These are phyloP conservation scores for Cacatua alba DNA, from an alignment of 2,113 vertebrate species.

Conservation along the genomic window DNA sequence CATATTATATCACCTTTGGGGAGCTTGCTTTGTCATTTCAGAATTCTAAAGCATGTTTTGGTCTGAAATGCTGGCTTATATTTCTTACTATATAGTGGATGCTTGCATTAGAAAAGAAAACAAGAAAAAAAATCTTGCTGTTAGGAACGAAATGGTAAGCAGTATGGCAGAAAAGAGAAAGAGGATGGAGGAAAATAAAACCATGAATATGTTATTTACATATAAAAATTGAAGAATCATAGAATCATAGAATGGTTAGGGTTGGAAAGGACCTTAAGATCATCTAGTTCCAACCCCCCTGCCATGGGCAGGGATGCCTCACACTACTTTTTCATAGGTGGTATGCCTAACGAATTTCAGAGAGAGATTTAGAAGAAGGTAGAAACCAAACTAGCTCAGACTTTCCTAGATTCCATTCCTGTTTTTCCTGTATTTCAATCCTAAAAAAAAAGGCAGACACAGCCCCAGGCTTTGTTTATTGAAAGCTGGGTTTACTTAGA, in stretches of 20 bases:
- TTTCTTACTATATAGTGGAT: background rate
- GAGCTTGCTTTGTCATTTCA: background rate
- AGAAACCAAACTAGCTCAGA: background rate
- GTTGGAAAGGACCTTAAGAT: background rate
- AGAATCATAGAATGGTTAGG: background rate
- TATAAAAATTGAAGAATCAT: background rate
- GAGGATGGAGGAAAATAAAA: background rate
- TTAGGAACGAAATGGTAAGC: background rate
- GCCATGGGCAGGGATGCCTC: background rate
- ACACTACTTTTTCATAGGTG: background rate
- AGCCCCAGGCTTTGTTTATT: background rate
- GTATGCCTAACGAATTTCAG: background rate
- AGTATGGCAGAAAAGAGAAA: background rate
- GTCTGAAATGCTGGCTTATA: background rate
- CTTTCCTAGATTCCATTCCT: background rate
- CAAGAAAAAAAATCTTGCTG: background rate
- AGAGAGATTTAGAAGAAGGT: background rate
- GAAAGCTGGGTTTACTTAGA: background rate
- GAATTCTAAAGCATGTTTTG: background rate
- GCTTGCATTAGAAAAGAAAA: background rate
- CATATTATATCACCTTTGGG: background rate
- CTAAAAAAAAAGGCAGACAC: background rate
- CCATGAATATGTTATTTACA: background rate
- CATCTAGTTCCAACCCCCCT: background rate
- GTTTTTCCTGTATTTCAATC: background rate